Conservation (phyloP, 2,797 vertebrate species). For the Astyanax mexicanus region DNA sequence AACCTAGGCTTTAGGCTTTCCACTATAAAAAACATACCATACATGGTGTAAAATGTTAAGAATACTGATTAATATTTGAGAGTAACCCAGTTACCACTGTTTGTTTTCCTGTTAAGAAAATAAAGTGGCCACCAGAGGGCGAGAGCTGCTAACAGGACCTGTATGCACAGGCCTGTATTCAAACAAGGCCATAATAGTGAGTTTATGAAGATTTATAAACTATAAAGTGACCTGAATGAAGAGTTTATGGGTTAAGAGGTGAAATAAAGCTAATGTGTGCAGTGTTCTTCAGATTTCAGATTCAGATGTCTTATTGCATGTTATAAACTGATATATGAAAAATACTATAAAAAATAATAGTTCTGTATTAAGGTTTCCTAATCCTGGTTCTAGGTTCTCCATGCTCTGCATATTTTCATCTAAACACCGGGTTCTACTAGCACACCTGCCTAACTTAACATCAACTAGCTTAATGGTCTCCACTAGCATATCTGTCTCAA, state of each 20-base stretch:
- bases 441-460: too few species aligned
- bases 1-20: neutral
- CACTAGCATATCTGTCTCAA: too few species aligned
- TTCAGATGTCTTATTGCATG: too few species aligned
- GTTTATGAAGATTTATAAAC: neutral
- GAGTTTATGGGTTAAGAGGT: neutral
- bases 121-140: slow-evolving; percentile 52
- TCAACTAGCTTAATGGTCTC: too few species aligned
- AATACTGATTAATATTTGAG: neutral
- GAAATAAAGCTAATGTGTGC: neutral
- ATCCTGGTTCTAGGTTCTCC: neutral
- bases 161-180: neutral
- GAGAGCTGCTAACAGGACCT: slow-evolving; percentile 16
- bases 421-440: too few species aligned
- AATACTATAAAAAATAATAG: too few species aligned
- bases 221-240: neutral
- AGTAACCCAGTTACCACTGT: neutral
- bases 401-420: neutral
- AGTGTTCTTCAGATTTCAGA: neutral
- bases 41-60: neutral
- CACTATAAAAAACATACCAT: neutral
- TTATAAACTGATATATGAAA: neutral
- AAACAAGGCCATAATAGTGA: neutral
- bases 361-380: neutral
- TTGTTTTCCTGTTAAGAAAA: neutral